Conservation (phyloP, 2,888 invertebrate genomes). For the Calameuta idolon region DNA sequence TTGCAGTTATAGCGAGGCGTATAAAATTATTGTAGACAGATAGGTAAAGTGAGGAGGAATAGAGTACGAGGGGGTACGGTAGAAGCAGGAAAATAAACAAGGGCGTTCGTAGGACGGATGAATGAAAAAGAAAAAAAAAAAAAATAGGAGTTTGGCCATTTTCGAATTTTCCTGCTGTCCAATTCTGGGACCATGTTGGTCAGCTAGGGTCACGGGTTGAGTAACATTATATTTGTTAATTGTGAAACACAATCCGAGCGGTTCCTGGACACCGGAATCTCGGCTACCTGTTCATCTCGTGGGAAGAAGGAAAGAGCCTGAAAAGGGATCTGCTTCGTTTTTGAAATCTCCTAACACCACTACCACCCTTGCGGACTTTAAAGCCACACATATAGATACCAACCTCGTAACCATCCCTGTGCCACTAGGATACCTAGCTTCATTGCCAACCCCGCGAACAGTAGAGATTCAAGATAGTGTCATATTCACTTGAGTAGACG, state of each 20-base stretch:
- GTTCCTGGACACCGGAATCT: conserved; percentile 8
- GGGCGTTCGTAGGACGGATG: background rate
- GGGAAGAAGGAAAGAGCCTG: conserved; percentile 39
- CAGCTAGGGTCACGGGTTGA: conserved; percentile 50
- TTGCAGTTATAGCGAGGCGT: background rate
- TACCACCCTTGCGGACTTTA: background rate
- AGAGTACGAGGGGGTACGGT: no score
- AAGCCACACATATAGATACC: background rate
- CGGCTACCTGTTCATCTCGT: conserved; percentile 44
- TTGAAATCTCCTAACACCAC: background rate
- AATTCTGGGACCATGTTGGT: conserved; percentile 40
- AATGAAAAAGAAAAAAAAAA: background rate
- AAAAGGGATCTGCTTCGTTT: background rate
- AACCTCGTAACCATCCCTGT: conserved; percentile 4
- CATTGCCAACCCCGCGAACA: conserved; percentile 14
- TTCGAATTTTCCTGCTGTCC: conserved; percentile 19
- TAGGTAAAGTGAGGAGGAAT: background rate
- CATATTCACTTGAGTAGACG: conserved; percentile 23
- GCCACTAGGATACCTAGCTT: background rate
- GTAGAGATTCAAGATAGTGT: conserved; percentile 27
- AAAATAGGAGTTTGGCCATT: background rate
- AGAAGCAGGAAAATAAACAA: background rate
- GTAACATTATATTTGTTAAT: conserved; percentile 66
- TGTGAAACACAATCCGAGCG: conserved; percentile 59
- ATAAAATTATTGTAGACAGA: background rate